Conservation (phyloP, 2,888 invertebrate species). For the Caenorhabditis sp. region DNA sequence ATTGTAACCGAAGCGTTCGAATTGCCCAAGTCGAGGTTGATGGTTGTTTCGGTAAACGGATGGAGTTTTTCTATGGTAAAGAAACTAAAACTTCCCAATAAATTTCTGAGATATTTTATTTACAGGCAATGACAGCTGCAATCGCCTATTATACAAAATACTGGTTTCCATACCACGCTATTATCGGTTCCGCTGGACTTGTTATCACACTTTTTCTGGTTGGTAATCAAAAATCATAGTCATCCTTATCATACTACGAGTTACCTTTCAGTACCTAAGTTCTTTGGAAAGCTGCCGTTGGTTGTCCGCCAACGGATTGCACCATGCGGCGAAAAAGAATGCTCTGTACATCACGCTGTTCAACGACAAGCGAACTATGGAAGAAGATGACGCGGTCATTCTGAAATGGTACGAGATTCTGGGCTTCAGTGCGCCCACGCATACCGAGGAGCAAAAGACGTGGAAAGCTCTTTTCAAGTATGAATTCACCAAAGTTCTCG, state of each 20-base stretch:
- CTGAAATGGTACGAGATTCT: constrained; percentile 58
- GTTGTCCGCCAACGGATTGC: constrained; percentile 62
- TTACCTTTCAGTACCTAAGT: constrained; percentile 63
- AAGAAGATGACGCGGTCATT: constrained; percentile 15
- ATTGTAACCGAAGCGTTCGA: constrained; percentile 73
- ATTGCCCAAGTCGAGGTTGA: constrained; percentile 65
- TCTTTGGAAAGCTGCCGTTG: constrained; percentile 73
- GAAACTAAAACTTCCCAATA: neutral
- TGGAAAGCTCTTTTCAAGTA: constrained; percentile 30
- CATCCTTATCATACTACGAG: neutral
- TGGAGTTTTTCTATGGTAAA: constrained; percentile 75
- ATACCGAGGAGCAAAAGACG: constrained; percentile 23
- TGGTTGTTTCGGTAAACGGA: constrained; percentile 75
- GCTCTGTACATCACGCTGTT: constrained; percentile 25
- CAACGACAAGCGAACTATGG: constrained; percentile 23
- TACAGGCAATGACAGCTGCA: constrained; percentile 31
- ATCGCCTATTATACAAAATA: constrained; percentile 53
- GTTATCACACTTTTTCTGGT: constrained; percentile 48
- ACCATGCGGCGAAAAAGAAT: constrained; percentile 37
- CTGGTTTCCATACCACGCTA: constrained; percentile 67
- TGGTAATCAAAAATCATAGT: constrained; percentile 32
- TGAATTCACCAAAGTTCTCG: no score
- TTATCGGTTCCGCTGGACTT: constrained; percentile 47
- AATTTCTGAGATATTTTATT: neutral
- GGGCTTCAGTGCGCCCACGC: constrained; percentile 50